Base-by-base conservation (phyloP, 1,140 invertebrate species). In the Nomia melanderi region DNA sequence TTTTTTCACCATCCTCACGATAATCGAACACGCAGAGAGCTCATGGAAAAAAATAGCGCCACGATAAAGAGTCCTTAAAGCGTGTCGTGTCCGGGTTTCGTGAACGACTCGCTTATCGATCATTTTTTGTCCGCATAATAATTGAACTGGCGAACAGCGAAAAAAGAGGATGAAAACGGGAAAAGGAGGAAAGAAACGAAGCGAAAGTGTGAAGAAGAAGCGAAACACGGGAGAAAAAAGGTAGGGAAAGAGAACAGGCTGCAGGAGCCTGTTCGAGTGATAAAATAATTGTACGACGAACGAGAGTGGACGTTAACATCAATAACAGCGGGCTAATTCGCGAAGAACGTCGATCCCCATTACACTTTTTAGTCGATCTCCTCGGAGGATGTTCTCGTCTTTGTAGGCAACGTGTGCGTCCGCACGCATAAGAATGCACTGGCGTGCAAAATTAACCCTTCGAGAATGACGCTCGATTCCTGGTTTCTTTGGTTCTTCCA, bases 41-140 rank as follows among this genome's bases (percentile, higher is more conserved):
- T 17, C 25, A 25, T 31, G 20, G 31, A 23, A 31, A 71, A 71
- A 60, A 31, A 31, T 50, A 36, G n/a, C 56, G 23, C 25, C 12
- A 29, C 57, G 41, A 72, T 62, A 62, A 60, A 72, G 56, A 50
- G 69, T 39, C 41, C 56, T 71, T 71, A 71, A 71, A 62, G 29
- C 69, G 69, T 72, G 56, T 71, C 67, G 67, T 39, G 57, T 50
- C 69, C 69, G 12, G 27, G 36, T 60, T 31, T 71, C 39, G 4
- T 27, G 36, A 47, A 12, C 50, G 27, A n/a, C 17, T n/a, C 31
- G 41, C 56, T 73, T 62, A 47, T 63, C 44, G 23, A 53, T 62
- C 70, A 62, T 33, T 73, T 73, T 53, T 73, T 73, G 31, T 20
- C 1, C 17, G 27, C 31, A 31, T 17, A 50, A 63, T 63, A 74